Conservation (phyloP, 2,888 invertebrate genomes). For the Lasioglossum villosulum region DNA sequence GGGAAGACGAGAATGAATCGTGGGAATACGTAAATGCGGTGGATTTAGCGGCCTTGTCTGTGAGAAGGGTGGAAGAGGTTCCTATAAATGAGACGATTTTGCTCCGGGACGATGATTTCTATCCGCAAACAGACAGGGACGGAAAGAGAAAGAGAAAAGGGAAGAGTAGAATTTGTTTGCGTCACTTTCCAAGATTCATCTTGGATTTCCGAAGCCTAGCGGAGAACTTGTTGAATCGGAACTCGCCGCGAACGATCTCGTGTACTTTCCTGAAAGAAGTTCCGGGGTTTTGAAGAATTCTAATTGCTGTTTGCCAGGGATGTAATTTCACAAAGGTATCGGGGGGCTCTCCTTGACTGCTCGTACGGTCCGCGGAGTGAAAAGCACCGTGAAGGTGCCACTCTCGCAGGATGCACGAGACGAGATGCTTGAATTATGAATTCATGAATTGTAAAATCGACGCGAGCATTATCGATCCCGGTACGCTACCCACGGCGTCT, state of each 20-base stretch:
- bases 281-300: conserved; percentile 28
- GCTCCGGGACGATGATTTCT: conserved; percentile 44
- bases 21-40: conserved; percentile 72
- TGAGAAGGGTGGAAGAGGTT: conserved; percentile 13
- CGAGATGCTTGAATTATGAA: conserved; percentile 78
- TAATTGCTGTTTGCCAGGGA: conserved; percentile 45
- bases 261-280: conserved; percentile 13
- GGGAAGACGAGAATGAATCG: conserved; percentile 72
- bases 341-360: background rate
- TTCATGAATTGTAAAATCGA: conserved; percentile 81
- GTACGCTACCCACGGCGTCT: conserved; percentile 41
- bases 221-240: conserved; percentile 34
- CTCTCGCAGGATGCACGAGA: conserved; percentile 63
- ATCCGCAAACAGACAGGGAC: conserved; percentile 23
- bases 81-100: conserved; percentile 35
- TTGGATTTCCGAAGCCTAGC: conserved; percentile 16
- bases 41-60: conserved; percentile 56
- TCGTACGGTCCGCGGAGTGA: conserved; percentile 34
- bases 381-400: conserved; percentile 41
- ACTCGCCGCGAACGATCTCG: background rate
- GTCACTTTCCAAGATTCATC: conserved; percentile 6
- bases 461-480: conserved; percentile 77
- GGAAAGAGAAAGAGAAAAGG: background rate
- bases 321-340: conserved; percentile 22
- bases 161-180: conserved; percentile 22